A percentile compares a stretch with the other conserved stretches of the same genome.
Conservation (phyloP, 2,888 invertebrate species). For the Poecilus cupreus region DNA sequence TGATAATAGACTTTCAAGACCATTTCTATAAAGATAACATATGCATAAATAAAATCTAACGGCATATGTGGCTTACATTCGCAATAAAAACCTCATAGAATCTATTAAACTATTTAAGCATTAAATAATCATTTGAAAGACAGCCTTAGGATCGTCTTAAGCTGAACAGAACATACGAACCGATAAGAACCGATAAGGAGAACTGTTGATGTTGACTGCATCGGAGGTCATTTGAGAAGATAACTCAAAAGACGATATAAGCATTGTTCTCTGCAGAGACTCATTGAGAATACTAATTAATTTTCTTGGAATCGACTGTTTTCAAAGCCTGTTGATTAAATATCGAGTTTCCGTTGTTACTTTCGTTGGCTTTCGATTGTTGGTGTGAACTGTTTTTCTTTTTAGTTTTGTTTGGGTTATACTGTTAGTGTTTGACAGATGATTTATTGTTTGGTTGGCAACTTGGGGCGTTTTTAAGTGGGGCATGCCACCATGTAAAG, state of each 20-base stretch:
- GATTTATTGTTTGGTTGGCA: neutral
- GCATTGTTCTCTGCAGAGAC: neutral
- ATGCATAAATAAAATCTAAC: neutral
- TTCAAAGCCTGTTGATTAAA: conserved; percentile 1
- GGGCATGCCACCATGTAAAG: too few species aligned
- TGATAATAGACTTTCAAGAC: neutral
- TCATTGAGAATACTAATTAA: neutral
- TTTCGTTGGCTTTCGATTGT: neutral
- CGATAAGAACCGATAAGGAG: conserved; percentile 1
- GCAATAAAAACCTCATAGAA: neutral
- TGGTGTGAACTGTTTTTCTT: neutral
- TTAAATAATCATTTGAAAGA: too few species aligned
- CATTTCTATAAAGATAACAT: neutral
- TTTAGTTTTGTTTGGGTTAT: neutral
- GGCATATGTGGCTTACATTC: neutral
- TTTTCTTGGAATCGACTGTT: neutral
- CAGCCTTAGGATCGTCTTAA: too few species aligned
- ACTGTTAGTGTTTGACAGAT: neutral
- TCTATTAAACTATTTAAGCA: neutral
- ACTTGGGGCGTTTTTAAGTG: too few species aligned
- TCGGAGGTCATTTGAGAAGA: neutral
- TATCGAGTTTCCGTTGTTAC: neutral
- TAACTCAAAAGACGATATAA: neutral
- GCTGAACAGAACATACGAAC: too few species aligned
- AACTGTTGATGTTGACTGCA: neutral